phyloP scores from a whole-genome alignment of 2,113 vertebrate species.

The Phaethornis superciliosus region DNA sequence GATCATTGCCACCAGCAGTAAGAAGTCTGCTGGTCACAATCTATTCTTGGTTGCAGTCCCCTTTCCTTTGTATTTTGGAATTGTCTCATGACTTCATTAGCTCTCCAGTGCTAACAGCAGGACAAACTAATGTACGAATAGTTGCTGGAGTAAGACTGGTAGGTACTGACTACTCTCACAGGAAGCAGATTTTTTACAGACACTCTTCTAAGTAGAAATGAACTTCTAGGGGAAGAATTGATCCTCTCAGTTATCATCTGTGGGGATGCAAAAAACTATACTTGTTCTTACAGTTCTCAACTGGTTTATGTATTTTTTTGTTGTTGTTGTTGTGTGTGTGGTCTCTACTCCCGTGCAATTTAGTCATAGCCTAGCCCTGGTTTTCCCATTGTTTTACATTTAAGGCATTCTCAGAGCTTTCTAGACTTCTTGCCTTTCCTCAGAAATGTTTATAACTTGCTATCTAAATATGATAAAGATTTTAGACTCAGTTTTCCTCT shows the following conservation, averaged over 20 bases:
- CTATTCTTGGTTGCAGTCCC: background rate
- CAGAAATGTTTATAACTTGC: constrained; percentile 45
- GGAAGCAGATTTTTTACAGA: background rate
- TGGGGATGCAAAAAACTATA: background rate
- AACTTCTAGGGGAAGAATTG: background rate
- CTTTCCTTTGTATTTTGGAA: background rate
- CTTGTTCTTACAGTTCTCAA: constrained; percentile 15
- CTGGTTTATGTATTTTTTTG: background rate
- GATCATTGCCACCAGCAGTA: background rate
- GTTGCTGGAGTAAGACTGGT: background rate
- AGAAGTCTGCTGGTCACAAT: background rate
- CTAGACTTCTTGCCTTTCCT: constrained; percentile 17
- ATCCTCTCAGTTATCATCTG: background rate
- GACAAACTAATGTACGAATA: background rate
- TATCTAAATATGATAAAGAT: constrained; percentile 31
- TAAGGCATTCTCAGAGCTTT: constrained; percentile 37
- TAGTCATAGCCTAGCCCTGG: constrained; percentile 36
- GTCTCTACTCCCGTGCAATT: constrained; percentile 24
- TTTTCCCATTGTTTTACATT: constrained; percentile 51
- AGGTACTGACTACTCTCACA: background rate
- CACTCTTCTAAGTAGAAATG: background rate
- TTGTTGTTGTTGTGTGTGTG: constrained; percentile 35
- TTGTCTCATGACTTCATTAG: background rate
- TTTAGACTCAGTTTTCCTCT: constrained; percentile 41
- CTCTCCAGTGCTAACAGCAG: background rate